Evolutionary conservation across 2,797 vertebrate species (phyloP).

Genomic region (Phoxinus dragarum): DNA sequence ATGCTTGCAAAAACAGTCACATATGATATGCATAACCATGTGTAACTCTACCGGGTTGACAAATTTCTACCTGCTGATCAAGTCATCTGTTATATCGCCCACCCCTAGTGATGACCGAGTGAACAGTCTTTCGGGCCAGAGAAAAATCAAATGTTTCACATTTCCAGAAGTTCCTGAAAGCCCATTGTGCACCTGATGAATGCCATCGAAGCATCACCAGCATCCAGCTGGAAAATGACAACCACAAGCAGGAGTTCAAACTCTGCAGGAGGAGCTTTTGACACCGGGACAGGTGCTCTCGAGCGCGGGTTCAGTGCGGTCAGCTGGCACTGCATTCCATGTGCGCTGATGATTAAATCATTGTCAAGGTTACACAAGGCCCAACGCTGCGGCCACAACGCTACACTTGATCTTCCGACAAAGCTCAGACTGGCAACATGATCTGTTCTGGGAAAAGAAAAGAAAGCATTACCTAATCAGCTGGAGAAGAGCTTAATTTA

Average conservation of each 20-base stretch:
- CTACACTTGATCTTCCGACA: constrained; percentile 30
- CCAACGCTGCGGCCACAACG: constrained; percentile 26
- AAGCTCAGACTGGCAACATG: constrained; percentile 13
- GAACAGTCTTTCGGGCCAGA: constrained; percentile 30
- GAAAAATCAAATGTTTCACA: constrained; percentile 13
- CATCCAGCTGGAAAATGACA: constrained; percentile 40
- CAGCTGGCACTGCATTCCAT: constrained; percentile 26
- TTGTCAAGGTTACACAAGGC: constrained; percentile 52
- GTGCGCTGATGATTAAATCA: constrained; percentile 53
- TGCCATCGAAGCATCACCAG: constrained; percentile 19
- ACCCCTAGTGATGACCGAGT: constrained; percentile 23
- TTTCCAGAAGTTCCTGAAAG: constrained; percentile 18
- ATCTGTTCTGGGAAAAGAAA: constrained; percentile 32
- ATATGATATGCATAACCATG: not conserved
- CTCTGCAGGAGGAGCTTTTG: constrained; percentile 18
- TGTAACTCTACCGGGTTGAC: not conserved
- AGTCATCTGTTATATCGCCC: constrained; percentile 29
- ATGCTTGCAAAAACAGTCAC: not conserved
- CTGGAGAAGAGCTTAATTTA: constrained; percentile 7
- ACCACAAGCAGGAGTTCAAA: constrained; percentile 32
- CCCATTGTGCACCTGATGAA: constrained; percentile 25
- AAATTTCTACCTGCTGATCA: not conserved
- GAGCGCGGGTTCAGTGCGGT: constrained; percentile 29
- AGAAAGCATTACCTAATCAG: constrained; percentile 39
- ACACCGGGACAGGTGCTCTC: constrained; percentile 35